Conservation (phyloP, 2,113 vertebrate species). For the Phocoena sinus region DNA sequence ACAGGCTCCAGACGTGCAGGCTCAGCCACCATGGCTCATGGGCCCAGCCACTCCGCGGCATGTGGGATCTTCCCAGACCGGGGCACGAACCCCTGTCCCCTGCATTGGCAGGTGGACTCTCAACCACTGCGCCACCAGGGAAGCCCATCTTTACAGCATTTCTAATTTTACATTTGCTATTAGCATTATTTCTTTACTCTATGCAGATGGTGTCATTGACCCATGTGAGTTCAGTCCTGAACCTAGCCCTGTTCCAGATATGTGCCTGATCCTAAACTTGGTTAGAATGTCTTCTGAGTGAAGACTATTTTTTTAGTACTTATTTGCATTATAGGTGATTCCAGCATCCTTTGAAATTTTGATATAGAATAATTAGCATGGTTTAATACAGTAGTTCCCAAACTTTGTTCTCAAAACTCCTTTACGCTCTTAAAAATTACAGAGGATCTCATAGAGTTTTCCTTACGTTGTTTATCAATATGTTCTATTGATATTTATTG, state of each 20-base stretch:
- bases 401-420: background rate
- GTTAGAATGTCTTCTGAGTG: slow-evolving; percentile 6
- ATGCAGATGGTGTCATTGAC: slow-evolving; percentile 14
- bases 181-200: background rate
- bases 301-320: background rate
- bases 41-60: too few species aligned
- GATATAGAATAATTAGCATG: background rate
- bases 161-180: slow-evolving; percentile 39
- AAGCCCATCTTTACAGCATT: background rate
- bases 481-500: background rate
- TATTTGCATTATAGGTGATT: background rate
- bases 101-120: too few species aligned
- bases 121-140: too few species aligned
- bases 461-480: background rate
- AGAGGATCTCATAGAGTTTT: background rate
- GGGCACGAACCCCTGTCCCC: too few species aligned
- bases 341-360: background rate
- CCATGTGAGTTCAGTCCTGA: slow-evolving; percentile 47
- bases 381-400: background rate
- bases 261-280: background rate
- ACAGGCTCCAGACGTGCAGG: too few species aligned
- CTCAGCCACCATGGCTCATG: too few species aligned
- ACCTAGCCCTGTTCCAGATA: slow-evolving; percentile 22
- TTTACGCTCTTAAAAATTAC: background rate
- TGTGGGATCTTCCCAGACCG: too few species aligned